These are phyloP conservation scores for Diploscapter pachys DNA, from an alignment of 1,140 invertebrate species.

Conservation along the genomic window DNA sequence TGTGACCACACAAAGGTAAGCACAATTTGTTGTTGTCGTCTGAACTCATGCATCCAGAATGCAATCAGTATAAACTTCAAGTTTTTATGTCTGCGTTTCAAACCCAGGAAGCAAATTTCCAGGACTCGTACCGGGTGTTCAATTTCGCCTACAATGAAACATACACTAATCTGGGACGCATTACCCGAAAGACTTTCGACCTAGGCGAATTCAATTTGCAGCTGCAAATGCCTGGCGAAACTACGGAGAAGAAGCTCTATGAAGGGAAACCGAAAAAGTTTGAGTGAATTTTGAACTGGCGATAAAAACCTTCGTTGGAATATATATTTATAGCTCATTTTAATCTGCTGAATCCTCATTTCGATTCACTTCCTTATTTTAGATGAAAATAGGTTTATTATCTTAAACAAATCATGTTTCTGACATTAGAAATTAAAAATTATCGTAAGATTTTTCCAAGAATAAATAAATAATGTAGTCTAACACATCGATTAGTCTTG, in stretches of 20 bases:
- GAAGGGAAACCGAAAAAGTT: background rate
- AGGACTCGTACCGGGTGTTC: constrained; percentile 28
- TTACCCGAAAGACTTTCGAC: constrained; percentile 30
- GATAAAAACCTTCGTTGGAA: too few species aligned
- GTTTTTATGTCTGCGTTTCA: background rate
- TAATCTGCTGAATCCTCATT: too few species aligned
- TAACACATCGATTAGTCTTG: too few species aligned
- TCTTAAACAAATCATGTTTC: too few species aligned
- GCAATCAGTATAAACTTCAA: background rate
- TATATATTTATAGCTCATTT: too few species aligned
- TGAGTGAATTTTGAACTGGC: too few species aligned
- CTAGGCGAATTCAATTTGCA: constrained; percentile 29
- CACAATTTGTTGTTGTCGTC: background rate
- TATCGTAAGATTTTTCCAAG: too few species aligned
- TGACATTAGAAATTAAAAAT: too few species aligned
- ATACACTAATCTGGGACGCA: constrained; percentile 35
- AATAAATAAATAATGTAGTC: too few species aligned
- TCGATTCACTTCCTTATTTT: too few species aligned
- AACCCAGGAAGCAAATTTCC: constrained; percentile 7
- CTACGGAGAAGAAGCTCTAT: constrained; percentile 24
- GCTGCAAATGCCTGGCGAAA: constrained; percentile 27
- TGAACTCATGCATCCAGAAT: background rate
- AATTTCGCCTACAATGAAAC: constrained; percentile 21
- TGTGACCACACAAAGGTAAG: constrained; percentile 29
- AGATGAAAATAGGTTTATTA: too few species aligned